Base-by-base conservation (phyloP, 2,797 vertebrate species). In the Sebastes minor region DNA sequence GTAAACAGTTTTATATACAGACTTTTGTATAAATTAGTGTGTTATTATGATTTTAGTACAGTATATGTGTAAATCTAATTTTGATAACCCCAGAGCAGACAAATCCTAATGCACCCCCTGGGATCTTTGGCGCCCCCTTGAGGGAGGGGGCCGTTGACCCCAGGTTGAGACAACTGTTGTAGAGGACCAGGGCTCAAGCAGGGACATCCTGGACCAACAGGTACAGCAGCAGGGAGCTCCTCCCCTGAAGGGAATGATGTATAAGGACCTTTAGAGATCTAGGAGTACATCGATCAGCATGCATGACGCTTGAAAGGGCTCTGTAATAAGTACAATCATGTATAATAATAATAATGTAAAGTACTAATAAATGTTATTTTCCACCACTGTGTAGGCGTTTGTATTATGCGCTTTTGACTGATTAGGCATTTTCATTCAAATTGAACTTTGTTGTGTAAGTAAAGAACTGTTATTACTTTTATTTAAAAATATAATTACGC, bases 171-270 rank as follows among this genome's bases (percentile, higher is more conserved):
- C 42, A 3, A 46, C 14, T 46, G 42, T 52, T 52, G 28, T 30
- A 5, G 25, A 71, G 23, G 72, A 84, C 63, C 52, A 59, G 63
- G n/a, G 28, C 52, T 71, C 6, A 0, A 18, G 38, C 12, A 5
- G 76, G 66, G 46, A 66, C 57, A 55, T 62, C 23, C 46, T 62
- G 74, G 74, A 86, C 78, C 14, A 84, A 74, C 69, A 78, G 85
- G 78, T 88, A 70, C 72, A 76, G 64, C 16, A 71, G 62, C 75
- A 72, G 64, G 59, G 67, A 74, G 64, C 35, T 55, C 33, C 46
- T 35, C 42, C 60, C 49, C 14, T 18, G 30, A 5, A 27, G 20
- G 32, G 23, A 2, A 2, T 60, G 56, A 78, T 70, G 67, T 7
- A 71, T 12, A 49, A n/a, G 13, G 18, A 57, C 7, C 18, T 35